Base-by-base conservation (phyloP, 2,888 invertebrate genomes). In the Drosophila demipolita region DNA sequence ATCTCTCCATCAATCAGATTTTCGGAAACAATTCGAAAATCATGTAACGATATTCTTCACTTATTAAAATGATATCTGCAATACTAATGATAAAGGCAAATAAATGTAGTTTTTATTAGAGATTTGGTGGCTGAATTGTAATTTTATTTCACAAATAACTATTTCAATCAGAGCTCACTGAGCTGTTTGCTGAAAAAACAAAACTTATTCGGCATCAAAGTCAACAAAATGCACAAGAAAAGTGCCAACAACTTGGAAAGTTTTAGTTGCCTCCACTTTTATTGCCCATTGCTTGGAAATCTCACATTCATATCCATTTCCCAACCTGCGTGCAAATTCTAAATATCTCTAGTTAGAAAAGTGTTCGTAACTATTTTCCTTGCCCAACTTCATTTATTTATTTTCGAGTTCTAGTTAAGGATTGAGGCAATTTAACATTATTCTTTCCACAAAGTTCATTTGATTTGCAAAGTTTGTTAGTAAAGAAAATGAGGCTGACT, bases 151-250 rank as follows among this genome's bases (percentile, higher is more conserved):
- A 54, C 54, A 73, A 73, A 68, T 38, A 80, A 80, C 67, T 73
- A 81, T 75, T 83, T 65, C 75, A 60, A 82, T 68, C 68, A 78
- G 62, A 80, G 82, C 65, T 52, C 57, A 78, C 80, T 85, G 23
- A 42, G 74, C 69, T 79, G 36, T 52, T 65, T 54, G 50, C 53
- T 23, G 50, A 42, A 36, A 52, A 49, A 66, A 35, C 49, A 66
- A 77, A 66, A 50, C 53, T 60, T 52, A 64, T 55, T 73, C 48
- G 53, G 53, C 48, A 49, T 58, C 55, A 74, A 71, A 69, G 62
- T 61, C 66, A 82, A 79, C 61, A 67, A 36, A 17, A 20, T 12
- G 20, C 40, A 35, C 17, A 40, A 20, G 65, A 72, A 71, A 72
- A 76, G 29, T 55, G 53, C 53, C 42, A 32, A 53, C 58, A 78